Evolutionary conservation across 2,113 vertebrate genomes (phyloP), one percentile per base, ranked within the genome.

Genomic region (Rhinogobius similis): DNA sequence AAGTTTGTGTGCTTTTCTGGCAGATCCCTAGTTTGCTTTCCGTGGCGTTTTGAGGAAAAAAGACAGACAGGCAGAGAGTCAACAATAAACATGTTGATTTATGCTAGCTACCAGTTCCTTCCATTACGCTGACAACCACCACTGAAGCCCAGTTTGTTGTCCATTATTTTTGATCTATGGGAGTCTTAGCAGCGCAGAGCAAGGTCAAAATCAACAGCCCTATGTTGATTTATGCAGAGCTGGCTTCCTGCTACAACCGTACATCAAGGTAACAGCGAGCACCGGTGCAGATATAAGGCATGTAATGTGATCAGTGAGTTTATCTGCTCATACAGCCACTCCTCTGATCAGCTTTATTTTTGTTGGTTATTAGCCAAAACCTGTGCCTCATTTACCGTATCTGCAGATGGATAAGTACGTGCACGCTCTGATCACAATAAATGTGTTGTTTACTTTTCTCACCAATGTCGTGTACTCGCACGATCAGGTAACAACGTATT

Each of bases 1-100:
- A 43, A 73, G 59, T 62, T 56, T 67, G 65, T 76, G 76, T 77
- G 76, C 36, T 68, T 64, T 72, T 80, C 44, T 90, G 86, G 86
- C 88, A 81, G 29, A 62, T 55, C 68, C 65, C 36, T 29, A 63
- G 86, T 87, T 90, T 86, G 84, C 85, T 91, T 91, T 91, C 80
- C 73, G 63, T 82, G 74, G 52, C 23, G 12, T 84, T 85, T 87
- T 82, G 62, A 68, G 72, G 66, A 56, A 73, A 81, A 78, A 79
- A 78, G 85, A 84, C 77, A 73, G 83, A 78, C 13, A 50, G 78
- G 81, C 73, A 23, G 13, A 88, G 76, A 84, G 76, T 90, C 87
- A 91, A 89, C 87, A 87, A 90, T 82, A 83, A 88, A 86, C 88
- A 75, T 86, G 87, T 87, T 90, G 83, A 88, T 91, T 88, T 88